These are phyloP conservation scores for Tetheella fluctuosa DNA, from an alignment of 2,888 invertebrate species.

Conservation along the genomic window DNA sequence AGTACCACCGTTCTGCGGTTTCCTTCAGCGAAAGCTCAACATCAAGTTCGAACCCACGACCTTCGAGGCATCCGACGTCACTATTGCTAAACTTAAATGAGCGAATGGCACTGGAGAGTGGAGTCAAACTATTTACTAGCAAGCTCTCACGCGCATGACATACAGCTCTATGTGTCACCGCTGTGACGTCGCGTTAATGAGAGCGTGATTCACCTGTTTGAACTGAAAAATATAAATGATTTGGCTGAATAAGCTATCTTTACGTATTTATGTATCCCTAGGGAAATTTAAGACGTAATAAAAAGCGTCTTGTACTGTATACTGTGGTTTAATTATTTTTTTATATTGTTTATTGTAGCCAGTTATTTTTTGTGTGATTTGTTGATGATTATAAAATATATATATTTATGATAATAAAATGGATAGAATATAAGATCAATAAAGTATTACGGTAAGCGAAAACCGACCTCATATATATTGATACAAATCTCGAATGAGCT, in stretches of 20 bases:
- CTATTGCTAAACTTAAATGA: too few species aligned
- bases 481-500: background rate
- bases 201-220: background rate
- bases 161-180: too few species aligned
- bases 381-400: too few species aligned
- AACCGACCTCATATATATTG: background rate
- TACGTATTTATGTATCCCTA: background rate
- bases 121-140: too few species aligned
- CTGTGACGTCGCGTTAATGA: too few species aligned
- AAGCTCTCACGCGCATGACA: too few species aligned
- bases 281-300: conserved; percentile 4
- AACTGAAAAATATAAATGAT: background rate
- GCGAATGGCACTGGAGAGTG: too few species aligned
- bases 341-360: background rate
- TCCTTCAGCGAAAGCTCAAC: too few species aligned
- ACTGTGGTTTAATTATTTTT: background rate
- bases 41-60: too few species aligned
- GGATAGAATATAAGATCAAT: background rate
- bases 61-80: too few species aligned
- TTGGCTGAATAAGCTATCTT: background rate
- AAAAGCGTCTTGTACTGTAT: background rate
- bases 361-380: background rate
- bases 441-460: background rate
- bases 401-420: too few species aligned
- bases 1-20: too few species aligned